A percentile compares a stretch with the other conserved stretches of the same genome.
phyloP scores from a whole-genome alignment of 2,888 invertebrate species.

The Eilema depressum region DNA sequence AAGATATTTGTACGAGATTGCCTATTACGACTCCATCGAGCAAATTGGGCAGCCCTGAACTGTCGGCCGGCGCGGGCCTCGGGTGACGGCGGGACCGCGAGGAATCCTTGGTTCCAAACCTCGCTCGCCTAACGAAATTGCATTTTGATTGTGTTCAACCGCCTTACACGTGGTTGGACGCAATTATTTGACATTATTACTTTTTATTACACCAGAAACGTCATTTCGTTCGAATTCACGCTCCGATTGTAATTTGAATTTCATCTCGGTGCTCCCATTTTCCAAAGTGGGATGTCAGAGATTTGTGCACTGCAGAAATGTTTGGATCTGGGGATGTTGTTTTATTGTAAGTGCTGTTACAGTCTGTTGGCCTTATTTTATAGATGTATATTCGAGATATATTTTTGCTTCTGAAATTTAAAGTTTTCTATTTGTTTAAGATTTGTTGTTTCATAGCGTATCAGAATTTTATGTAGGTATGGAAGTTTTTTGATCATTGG shows the following conservation, averaged over 20 bases:
- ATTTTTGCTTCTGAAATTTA: constrained; percentile 12
- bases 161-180: constrained; percentile 71
- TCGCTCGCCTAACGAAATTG: constrained; percentile 68
- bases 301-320: constrained; percentile 48
- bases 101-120: constrained; percentile 38
- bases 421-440: background rate
- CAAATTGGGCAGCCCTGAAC: constrained; percentile 54
- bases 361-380: constrained; percentile 36
- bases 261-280: constrained; percentile 49
- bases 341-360: constrained; percentile 41
- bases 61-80: constrained; percentile 32
- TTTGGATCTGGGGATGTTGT: constrained; percentile 40
- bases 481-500: no score
- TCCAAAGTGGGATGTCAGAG: constrained; percentile 43
- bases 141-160: constrained; percentile 74
- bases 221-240: constrained; percentile 51
- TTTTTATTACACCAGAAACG: constrained; percentile 65
- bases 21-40: constrained; percentile 47
- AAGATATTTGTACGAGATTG: constrained; percentile 51
- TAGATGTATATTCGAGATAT: constrained; percentile 18
- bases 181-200: constrained; percentile 78
- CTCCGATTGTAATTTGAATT: constrained; percentile 53
- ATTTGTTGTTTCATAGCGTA: no score
- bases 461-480: no score
- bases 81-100: constrained; percentile 36